These are phyloP conservation scores for Menura novaehollandiae DNA, from an alignment of 2,113 vertebrate genomes.

Conservation along the genomic window DNA sequence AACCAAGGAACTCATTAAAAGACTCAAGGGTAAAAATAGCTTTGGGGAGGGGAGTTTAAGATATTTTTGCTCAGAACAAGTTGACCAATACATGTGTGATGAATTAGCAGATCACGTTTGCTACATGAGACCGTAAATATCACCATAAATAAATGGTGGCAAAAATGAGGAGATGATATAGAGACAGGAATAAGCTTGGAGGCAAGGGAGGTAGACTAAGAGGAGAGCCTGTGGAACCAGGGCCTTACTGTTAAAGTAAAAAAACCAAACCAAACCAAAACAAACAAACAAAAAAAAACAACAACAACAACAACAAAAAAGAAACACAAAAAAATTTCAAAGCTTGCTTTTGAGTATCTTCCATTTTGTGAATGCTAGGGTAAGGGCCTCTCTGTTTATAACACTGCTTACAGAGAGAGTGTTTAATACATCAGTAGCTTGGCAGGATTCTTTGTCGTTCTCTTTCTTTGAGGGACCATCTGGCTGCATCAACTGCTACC, in stretches of 20 bases:
- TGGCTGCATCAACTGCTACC: neutral
- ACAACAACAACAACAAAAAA: neutral
- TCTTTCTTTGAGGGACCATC: conserved; percentile 29
- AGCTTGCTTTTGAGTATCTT: neutral
- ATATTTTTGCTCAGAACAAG: neutral
- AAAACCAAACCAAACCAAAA: neutral
- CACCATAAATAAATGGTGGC: neutral
- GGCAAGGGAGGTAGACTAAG: neutral
- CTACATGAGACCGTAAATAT: neutral
- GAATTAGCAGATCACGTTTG: neutral
- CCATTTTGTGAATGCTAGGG: neutral
- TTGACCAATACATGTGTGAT: neutral
- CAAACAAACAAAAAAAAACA: neutral
- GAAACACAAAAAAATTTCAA: neutral
- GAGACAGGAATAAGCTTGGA: neutral
- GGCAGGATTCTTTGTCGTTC: neutral
- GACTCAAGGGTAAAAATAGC: neutral
- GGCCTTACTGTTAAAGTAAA: neutral
- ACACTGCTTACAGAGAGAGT: neutral
- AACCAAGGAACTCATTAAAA: neutral
- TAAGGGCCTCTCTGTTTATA: neutral
- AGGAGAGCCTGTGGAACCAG: neutral
- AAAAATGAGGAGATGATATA: neutral
- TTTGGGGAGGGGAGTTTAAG: neutral
- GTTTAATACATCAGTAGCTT: conserved; percentile 46